Evolutionary conservation across 2,113 vertebrate species (phyloP), one percentile per base, ranked within the genome.

Genomic region (Scomber japonicus): DNA sequence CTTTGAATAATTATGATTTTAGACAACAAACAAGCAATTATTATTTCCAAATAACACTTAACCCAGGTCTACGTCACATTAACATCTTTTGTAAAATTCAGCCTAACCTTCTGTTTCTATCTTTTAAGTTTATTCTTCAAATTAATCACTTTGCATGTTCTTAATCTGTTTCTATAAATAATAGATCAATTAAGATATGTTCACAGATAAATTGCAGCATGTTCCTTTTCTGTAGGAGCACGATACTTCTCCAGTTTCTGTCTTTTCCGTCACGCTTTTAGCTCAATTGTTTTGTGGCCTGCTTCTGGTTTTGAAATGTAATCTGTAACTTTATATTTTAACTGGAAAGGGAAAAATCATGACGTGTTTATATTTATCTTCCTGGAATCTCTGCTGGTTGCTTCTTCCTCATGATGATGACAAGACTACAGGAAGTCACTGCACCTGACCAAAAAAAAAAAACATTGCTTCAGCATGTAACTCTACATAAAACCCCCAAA

Each of bases 11-110:
- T 49, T 8, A 48, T 11, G 0, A 21, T 65, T 65, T 30, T 24
- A 19, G 1, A 44, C 13, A 27, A 76, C 46, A 31, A 64, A 56
- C 3, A 56, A 56, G 17, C 48, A 21, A 12, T 3, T 69, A 30
- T 83, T 65, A 31, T 75, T 82, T 86, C 78, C 77, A 86, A 81
- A 56, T 21, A 63, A 73, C 81, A 53, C 70, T 78, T 88, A 75
- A 24, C 70, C 86, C 86, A 74, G 71, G 77, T 67, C 65, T 87
- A 46, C 24, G 14, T 74, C 30, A 68, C 10, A 31, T 61, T 68
- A 59, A 77, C 51, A 35, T 31, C 27, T 77, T 82, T 79, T 11
- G 21, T 16, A 14, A 53, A 19, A 78, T 69, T 69, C 16, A 70
- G 11, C 45, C 51, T 81, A 24, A 71, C 67, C 30, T 61, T 73